Evolutionary conservation across 2,797 vertebrate genomes (phyloP), one percentile per base, ranked within the genome.

Genomic region (Poeciliopsis infans): DNA sequence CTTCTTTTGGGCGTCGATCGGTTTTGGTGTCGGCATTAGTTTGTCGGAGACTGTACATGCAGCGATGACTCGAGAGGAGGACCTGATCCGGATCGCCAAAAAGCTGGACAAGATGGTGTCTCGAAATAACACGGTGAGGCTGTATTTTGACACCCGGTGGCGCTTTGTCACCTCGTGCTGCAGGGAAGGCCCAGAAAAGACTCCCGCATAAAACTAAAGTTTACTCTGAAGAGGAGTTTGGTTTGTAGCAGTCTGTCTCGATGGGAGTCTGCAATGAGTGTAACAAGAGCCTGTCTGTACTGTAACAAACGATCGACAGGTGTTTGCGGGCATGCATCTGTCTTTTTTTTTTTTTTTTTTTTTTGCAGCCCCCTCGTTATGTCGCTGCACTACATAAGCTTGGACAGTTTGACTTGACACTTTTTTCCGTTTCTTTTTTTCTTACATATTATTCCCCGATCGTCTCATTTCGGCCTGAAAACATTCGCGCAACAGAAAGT

Each of bases 91-190:
- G 89, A 98, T 98, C 72, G 97, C 97, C 74, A 97, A 96, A 90
- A 98, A 97, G 86, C 88, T 99, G 95, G 98, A 99, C 95, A 99
- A 98, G 95, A 98, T 98, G 97, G 97, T 99, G 96, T 97, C 96
- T 93, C 95, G 96, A 94, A 97, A 97, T 93, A 97, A 93, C 95
- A 97, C 91, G 97, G 98, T 99, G 95, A 97, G 97, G n/a, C 74
- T 81, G 23, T 79, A 89, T 89, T 91, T 87, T 92, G 92, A 92
- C 92, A 87, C 87, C 84, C 90, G 91, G 91, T 93, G 91, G 91
- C 88, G 91, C 80, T 84, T 59, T 77, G 86, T 80, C 33, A 45
- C 91, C 89, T 66, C 88, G 89, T 88, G 87, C 76, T 57, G 83
- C 0, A 53, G 76, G 47, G 46, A 46, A 81, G 83, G 92, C 85